Evolutionary conservation across 1,140 invertebrate species (phyloP).

Genomic region (Pseudachorutes palmiensis): DNA sequence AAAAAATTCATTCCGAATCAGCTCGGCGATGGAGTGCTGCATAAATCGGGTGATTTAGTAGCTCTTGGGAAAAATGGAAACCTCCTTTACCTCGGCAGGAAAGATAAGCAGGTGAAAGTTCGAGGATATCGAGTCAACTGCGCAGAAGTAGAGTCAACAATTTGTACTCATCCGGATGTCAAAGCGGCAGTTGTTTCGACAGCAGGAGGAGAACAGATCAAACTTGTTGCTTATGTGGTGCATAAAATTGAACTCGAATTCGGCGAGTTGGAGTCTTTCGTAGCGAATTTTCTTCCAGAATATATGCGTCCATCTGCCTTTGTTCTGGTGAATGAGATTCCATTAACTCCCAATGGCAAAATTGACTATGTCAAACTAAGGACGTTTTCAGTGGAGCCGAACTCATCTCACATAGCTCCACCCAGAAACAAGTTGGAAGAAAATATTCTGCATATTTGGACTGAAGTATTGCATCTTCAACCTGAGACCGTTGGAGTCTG

Average conservation of each 20-base stretch:
- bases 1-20: not conserved
- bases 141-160: not conserved
- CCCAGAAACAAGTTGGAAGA: no score
- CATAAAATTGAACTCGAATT: not conserved
- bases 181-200: not conserved
- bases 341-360: no score
- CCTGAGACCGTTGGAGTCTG: no score
- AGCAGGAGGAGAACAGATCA: not conserved
- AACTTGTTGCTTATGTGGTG: not conserved
- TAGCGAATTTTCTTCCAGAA: not conserved
- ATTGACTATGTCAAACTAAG: no score
- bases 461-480: no score
- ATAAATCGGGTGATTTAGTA: not conserved
- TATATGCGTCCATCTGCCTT: not conserved
- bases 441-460: no score
- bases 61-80: not conserved
- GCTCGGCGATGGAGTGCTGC: not conserved
- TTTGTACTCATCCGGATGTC: not conserved
- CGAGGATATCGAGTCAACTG: not conserved
- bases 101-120: not conserved
- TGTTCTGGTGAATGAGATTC: not conserved
- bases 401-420: no score
- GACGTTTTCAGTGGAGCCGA: no score
- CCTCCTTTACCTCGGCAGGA: not conserved
- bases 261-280: not conserved